These are phyloP conservation scores for Drosophila lowei DNA, from an alignment of 1,140 invertebrate genomes.

Conservation along the genomic window DNA sequence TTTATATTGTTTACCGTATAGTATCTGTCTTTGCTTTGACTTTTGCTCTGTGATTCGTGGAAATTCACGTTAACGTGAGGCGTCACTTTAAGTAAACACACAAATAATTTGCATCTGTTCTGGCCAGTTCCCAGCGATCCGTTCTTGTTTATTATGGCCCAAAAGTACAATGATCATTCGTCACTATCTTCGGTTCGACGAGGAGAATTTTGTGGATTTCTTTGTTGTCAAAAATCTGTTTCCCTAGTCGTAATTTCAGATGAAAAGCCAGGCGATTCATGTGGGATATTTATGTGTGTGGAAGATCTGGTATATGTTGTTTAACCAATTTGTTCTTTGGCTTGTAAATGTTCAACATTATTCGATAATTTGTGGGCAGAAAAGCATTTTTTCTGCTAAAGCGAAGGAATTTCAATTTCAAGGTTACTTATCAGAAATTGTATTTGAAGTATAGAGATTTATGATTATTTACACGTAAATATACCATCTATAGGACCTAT, in stretches of 20 bases:
- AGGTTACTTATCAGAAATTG: too few species aligned
- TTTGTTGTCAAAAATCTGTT: conserved; percentile 42
- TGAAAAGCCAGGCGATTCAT: conserved; percentile 22
- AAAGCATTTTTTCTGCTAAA: too few species aligned
- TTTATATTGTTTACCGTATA: conserved; percentile 42
- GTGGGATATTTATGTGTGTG: conserved; percentile 17
- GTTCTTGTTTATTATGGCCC: conserved; percentile 30
- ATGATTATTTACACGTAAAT: too few species aligned
- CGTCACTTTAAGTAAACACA: conserved; percentile 58
- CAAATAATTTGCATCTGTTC: conserved; percentile 45
- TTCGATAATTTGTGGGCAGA: too few species aligned
- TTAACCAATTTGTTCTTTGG: conserved; percentile 28
- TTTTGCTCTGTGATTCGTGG: conserved; percentile 54
- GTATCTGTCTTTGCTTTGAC: conserved; percentile 30
- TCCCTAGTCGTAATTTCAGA: conserved; percentile 19
- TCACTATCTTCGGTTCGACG: conserved; percentile 33
- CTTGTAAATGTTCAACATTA: too few species aligned
- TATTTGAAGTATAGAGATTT: too few species aligned
- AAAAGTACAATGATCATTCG: conserved; percentile 54
- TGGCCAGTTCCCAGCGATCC: conserved; percentile 5
- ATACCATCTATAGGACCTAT: too few species aligned
- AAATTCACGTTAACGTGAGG: conserved; percentile 43
- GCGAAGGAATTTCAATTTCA: too few species aligned
- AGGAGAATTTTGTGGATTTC: conserved; percentile 41
- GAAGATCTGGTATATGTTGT: conserved; percentile 32